A percentile compares a stretch with the other conserved stretches of the same genome.
These are phyloP conservation scores for Nudaria mundana DNA, from an alignment of 2,888 invertebrate species.

Conservation along the genomic window DNA sequence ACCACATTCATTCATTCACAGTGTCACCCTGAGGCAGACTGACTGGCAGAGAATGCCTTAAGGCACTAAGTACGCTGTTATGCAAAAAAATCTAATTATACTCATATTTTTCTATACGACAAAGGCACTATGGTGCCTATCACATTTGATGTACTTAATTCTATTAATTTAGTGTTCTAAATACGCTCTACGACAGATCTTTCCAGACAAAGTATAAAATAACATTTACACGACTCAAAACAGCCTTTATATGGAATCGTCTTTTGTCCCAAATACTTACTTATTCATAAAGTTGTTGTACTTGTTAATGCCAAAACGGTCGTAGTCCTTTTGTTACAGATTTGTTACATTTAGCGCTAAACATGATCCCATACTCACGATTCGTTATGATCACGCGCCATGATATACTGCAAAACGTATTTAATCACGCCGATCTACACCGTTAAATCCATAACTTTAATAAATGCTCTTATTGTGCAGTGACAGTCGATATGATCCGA, in stretches of 20 bases:
- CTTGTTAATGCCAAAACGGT: conserved; percentile 22
- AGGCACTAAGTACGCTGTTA: no score
- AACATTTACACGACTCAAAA: no score
- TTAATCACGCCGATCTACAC: conserved; percentile 60
- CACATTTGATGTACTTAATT: no score
- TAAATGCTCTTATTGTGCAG: conserved; percentile 60
- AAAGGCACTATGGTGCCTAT: no score
- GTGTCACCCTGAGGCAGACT: no score
- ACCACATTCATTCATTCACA: no score
- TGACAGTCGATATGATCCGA: conserved; percentile 60
- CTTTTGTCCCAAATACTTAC: conserved; percentile 26
- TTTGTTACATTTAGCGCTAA: conserved; percentile 27
- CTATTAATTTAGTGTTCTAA: no score
- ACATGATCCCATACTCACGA: conserved; percentile 37
- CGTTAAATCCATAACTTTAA: conserved; percentile 48
- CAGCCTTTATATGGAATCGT: conserved; percentile 1
- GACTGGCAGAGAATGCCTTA: no score
- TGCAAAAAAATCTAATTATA: no score
- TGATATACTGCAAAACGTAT: conserved; percentile 41
- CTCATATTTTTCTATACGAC: no score
- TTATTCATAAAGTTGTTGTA: conserved; percentile 5
- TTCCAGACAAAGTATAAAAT: no score
- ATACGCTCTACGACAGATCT: no score
- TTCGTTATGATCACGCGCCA: conserved; percentile 42
- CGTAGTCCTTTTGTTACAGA: conserved; percentile 20